Base-by-base conservation (phyloP, 2,797 vertebrate species). In the Poecile montanus region DNA sequence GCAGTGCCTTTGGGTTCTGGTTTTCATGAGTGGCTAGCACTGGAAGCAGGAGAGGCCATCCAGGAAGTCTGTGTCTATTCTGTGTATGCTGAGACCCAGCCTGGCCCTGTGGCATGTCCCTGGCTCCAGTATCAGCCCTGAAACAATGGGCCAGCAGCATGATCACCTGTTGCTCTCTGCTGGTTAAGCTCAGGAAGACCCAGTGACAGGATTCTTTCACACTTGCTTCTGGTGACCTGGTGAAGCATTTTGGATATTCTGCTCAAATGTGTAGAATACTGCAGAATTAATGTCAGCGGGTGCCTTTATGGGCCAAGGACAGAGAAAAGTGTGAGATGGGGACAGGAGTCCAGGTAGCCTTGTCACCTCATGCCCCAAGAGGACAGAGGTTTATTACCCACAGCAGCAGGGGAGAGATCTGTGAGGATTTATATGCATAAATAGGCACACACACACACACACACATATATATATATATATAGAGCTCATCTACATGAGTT, bases 321-420 rank as follows among this genome's bases (percentile, higher is more conserved):
- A 11, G n/a, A 0, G 3, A 47, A 54, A 54, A 50, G 21, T 1
- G 0, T 72, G 71, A 82, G 67, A 61, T 1, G 6, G 27, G 48
- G 19, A 34, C 23, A 79, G 57, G 10, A 83, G 53, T 45, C 60
- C 27, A 57, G 36, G 61, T 44, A 50, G 51, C 34, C 21, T 91
- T 77, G 23, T n/a, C 32, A 45, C 62, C 36, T 85, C 0, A 0
- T 50, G 54, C 16, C 11, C 8, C 0, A 0, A 30, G 48, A 60
- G 45, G 20, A 51, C 61, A 60, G 51, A 82, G 25, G 8, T 62
- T 73, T 80, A 81, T 50, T 76, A n/a, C 36, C 48, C 61, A 58
- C 15, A 85, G 68, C 53, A 88, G 60, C 16, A 85, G 27, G 17
- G 22, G 48, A 83, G 36, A 78, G 7, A 32, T 36, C 26, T 65